Percentiles rank a stretch among this genome's conserved stretches.
Conservation (phyloP, 2,888 invertebrate genomes). For the Flexamia atlantica region DNA sequence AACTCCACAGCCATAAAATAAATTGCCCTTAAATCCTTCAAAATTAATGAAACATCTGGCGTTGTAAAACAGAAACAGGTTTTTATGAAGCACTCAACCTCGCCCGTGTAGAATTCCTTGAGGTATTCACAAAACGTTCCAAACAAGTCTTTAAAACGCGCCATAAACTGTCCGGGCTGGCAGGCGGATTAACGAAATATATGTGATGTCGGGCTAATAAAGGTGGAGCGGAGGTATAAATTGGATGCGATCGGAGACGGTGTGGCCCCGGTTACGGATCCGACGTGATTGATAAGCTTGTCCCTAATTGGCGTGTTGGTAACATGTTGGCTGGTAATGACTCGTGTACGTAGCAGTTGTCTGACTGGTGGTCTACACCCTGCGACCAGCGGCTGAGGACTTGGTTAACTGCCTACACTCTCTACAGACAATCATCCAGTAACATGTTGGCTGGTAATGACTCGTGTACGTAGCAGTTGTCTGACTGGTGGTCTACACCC, state of each 20-base stretch:
- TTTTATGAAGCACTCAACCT: neutral
- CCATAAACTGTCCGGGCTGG: neutral
- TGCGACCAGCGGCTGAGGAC: neutral
- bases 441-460: too few relatives aligned
- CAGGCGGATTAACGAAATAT: slow-evolving; percentile 29
- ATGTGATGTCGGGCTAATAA: slow-evolving; percentile 9
- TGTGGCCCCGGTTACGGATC: neutral
- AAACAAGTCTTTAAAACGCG: slow-evolving; percentile 35
- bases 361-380: neutral
- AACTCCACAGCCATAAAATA: neutral
- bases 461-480: too few relatives aligned
- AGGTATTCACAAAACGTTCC: slow-evolving; percentile 23
- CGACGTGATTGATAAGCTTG: slow-evolving; percentile 13
- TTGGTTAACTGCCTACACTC: neutral
- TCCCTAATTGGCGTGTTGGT: slow-evolving; percentile 28
- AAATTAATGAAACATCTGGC: slow-evolving; percentile 6
- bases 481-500: too few relatives aligned
- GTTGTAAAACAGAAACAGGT: slow-evolving; percentile 30
- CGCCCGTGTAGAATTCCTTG: slow-evolving; percentile 2
- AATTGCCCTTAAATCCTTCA: slow-evolving; percentile 11
- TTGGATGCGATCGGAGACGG: slow-evolving; percentile 1
- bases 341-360: neutral
- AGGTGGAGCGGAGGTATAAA: slow-evolving; percentile 28
- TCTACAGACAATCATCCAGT: too few relatives aligned
- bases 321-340: neutral